Base-by-base conservation (phyloP, 2,888 invertebrate genomes). In the Melipona bicolor region DNA sequence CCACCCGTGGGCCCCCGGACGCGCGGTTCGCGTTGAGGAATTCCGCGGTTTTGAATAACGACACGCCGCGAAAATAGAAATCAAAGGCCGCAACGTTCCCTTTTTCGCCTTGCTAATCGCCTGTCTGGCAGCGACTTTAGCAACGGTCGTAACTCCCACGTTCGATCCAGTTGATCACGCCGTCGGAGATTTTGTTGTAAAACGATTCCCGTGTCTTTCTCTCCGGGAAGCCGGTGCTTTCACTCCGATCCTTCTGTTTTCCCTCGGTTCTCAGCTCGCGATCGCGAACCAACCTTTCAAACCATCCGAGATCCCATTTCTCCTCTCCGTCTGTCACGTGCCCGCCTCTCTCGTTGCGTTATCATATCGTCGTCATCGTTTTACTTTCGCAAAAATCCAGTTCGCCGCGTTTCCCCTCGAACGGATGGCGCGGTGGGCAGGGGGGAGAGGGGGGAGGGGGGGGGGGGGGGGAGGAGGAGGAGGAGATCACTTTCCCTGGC, bases 361-460 rank as follows among this genome's bases (percentile, higher is more conserved):
- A 64, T 64, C 64, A 21, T 21, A 13, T 32, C 50, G n/a, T 50
- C 49, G 21, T 59, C 49, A 2, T 21, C 50, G 50, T 56, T 74
- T 74, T 64, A 80, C 74, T 74, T 77, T 77, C 71, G 62, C 69
- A 71, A 80, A 80, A 80, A 75, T 82, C 75, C 74, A 71, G 75
- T 67, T 32, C 70, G 19, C 69, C 75, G 75, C 65, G 70, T 67
- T 80, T 75, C 64, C 43, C 75, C 70, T 49, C 65, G 54, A 64
- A 61, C 54, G 36, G 9, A 32, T 4, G 68, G 27, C 27, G 27
- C 36, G 6, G 36, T n/a, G n/a, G n/a, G n/a, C n/a, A 36, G 9
- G 36, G 36, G 9, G 9, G 43, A 75, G 32, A 32, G 4, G 32
- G 32, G 1, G 36, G 9, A 2, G 43, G 71, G 32, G 32, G 0